Percentiles rank a stretch among this genome's conserved stretches.
Evolutionary conservation across 2,888 invertebrate genomes (phyloP).

Genomic region (Scaptomyza reducta): DNA sequence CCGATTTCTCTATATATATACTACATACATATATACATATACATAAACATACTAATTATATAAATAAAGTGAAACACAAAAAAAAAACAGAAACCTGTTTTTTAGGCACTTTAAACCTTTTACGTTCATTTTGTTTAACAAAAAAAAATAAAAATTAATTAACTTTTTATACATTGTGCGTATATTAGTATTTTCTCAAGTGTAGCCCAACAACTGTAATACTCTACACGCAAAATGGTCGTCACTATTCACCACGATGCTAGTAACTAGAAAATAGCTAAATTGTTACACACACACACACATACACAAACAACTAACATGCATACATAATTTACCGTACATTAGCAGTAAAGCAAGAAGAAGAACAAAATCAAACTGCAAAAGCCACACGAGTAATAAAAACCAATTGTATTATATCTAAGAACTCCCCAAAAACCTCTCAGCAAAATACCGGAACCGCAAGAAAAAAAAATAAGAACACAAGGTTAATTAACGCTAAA

Average conservation of each 20-base stretch:
- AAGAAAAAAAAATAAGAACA: constrained; percentile 58
- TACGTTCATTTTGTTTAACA: constrained; percentile 62
- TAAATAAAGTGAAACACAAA: constrained; percentile 30
- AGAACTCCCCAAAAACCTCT: constrained; percentile 25
- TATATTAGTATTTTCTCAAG: constrained; percentile 31
- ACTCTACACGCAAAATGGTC: constrained; percentile 43
- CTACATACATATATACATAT: constrained; percentile 48
- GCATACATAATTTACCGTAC: constrained; percentile 40
- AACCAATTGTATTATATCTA: constrained; percentile 78
- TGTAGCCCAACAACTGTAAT: constrained; percentile 9
- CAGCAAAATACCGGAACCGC: constrained; percentile 21
- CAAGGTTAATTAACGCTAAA: constrained; percentile 71
- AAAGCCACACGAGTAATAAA: constrained; percentile 48
- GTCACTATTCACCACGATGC: constrained; percentile 27
- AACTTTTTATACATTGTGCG: constrained; percentile 25
- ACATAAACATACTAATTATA: constrained; percentile 24
- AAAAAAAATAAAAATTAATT: constrained; percentile 24
- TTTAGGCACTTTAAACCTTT: constrained; percentile 58
- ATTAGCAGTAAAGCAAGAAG: constrained; percentile 45
- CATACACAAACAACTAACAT: constrained; percentile 27
- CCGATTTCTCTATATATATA: constrained; percentile 55
- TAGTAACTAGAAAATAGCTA: constrained; percentile 31
- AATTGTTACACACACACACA: constrained; percentile 44
- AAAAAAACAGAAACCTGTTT: constrained; percentile 51
- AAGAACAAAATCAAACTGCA: constrained; percentile 43